Evolutionary conservation across 2,797 vertebrate species (phyloP).

Genomic region (Etheostoma perlongum): DNA sequence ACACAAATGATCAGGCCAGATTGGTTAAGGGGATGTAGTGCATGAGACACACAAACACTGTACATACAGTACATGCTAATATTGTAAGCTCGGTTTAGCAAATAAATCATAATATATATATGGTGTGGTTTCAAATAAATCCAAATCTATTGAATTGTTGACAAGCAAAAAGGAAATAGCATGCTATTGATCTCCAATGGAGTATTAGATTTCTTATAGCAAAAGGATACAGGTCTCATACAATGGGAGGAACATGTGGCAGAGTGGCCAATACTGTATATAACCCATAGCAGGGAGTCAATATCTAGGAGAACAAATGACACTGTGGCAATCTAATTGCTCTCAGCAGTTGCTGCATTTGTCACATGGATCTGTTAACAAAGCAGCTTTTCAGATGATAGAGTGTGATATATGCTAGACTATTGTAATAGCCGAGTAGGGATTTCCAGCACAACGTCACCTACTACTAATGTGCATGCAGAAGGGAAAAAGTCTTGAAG

Average conservation of each 20-base stretch:
- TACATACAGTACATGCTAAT: neutral
- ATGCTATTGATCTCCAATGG: conserved; percentile 66
- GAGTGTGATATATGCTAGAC: neutral
- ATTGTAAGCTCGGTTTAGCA: neutral
- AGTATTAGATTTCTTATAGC: conserved; percentile 67
- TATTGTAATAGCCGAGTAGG: neutral
- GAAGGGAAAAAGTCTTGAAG: neutral
- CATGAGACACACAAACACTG: conserved; percentile 3
- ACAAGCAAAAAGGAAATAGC: conserved; percentile 65
- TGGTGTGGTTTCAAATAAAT: conserved; percentile 41
- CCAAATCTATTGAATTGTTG: conserved; percentile 51
- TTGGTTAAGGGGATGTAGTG: neutral
- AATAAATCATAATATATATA: neutral
- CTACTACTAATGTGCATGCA: neutral
- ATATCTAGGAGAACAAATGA: conserved; percentile 64
- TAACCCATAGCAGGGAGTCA: conserved; percentile 65
- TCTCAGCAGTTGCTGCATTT: conserved; percentile 44
- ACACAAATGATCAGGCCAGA: conserved; percentile 31
- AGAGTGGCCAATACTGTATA: conserved; percentile 66
- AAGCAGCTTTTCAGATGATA: conserved; percentile 24
- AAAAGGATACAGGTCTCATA: conserved; percentile 62
- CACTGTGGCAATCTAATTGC: conserved; percentile 56
- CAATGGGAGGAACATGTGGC: conserved; percentile 63
- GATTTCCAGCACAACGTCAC: neutral
- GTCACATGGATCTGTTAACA: conserved; percentile 56